Percentiles rank a stretch among this genome's conserved stretches.
phyloP scores from a whole-genome alignment of 2,888 invertebrate species.

The Agriotes lineatus region DNA sequence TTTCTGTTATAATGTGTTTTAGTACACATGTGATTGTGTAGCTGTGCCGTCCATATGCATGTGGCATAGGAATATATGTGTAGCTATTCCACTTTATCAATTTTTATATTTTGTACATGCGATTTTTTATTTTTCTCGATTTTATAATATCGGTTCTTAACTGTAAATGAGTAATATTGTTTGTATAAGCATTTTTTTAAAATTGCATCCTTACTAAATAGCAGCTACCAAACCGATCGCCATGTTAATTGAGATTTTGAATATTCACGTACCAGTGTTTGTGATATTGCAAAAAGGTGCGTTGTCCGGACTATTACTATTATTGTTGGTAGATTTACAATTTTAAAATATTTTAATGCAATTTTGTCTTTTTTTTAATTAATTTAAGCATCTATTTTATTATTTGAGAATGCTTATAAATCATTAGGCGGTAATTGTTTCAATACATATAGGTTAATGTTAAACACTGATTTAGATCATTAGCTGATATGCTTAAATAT shows the following conservation, averaged over 20 bases:
- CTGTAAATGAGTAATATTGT: too few species aligned
- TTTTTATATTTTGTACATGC: constrained; percentile 14
- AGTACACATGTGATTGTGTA: constrained; percentile 46
- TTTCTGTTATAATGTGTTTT: constrained; percentile 45
- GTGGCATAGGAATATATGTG: constrained; percentile 57
- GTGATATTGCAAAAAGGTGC: too few species aligned
- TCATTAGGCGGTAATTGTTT: too few species aligned
- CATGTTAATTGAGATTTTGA: too few species aligned
- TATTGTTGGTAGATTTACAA: not conserved
- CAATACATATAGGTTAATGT: too few species aligned
- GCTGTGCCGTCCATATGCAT: constrained; percentile 63
- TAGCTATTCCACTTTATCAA: constrained; percentile 25
- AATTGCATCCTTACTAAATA: too few species aligned
- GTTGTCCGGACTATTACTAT: not conserved
- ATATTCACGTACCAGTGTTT: too few species aligned
- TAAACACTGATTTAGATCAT: too few species aligned
- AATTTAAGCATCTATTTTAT: not conserved
- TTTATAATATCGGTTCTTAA: too few species aligned
- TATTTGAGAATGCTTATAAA: not conserved
- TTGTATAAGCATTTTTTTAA: too few species aligned
- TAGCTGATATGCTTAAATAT: too few species aligned
- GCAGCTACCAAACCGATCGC: not conserved
- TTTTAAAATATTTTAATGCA: too few species aligned
- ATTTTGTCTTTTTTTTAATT: not conserved
- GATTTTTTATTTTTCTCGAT: not conserved